A percentile compares a stretch with the other conserved stretches of the same genome.
phyloP scores from a whole-genome alignment of 2,113 vertebrate genomes.

The Lota lota region DNA sequence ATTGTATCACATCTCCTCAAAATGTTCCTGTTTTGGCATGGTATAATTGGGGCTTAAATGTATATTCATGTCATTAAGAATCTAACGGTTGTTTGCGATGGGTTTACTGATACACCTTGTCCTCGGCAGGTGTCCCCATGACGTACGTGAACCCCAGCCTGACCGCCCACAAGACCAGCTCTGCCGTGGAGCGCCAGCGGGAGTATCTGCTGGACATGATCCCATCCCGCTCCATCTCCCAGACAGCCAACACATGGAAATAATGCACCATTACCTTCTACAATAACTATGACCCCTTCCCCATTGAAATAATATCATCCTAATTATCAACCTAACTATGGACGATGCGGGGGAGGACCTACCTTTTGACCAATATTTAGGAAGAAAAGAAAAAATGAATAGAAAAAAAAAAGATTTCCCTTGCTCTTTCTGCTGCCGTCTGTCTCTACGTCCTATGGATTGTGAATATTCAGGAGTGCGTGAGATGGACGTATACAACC shows the following conservation, averaged over 20 bases:
- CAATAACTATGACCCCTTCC: constrained; percentile 34
- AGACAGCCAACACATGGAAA: constrained; percentile 94
- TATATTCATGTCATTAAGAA: too few relatives aligned
- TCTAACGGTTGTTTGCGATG: too few relatives aligned
- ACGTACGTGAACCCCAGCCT: constrained; percentile 89
- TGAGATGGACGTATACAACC: constrained; percentile 26
- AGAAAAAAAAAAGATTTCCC: constrained; percentile 6
- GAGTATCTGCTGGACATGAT: constrained; percentile 99
- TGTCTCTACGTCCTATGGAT: constrained; percentile 29
- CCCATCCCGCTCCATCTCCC: constrained; percentile 94
- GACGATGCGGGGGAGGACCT: constrained; percentile 38
- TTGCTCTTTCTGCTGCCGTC: constrained; percentile 38
- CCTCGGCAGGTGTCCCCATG: constrained; percentile 83
- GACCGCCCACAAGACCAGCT: constrained; percentile 85
- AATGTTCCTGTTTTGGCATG: too few relatives aligned
- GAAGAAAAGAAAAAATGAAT: neutral
- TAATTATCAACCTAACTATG: constrained; percentile 60
- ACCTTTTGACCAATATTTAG: constrained; percentile 48
- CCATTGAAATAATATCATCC: constrained; percentile 53
- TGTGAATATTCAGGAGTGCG: constrained; percentile 31
- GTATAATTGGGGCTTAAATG: too few relatives aligned
- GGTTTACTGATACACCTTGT: constrained; percentile 1
- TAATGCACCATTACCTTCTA: constrained; percentile 65
- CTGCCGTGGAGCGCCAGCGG: constrained; percentile 92
- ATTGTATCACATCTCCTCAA: too few relatives aligned